These are phyloP conservation scores for Gymnoscopelus braueri DNA, from an alignment of 2,797 vertebrate genomes.

Conservation along the genomic window DNA sequence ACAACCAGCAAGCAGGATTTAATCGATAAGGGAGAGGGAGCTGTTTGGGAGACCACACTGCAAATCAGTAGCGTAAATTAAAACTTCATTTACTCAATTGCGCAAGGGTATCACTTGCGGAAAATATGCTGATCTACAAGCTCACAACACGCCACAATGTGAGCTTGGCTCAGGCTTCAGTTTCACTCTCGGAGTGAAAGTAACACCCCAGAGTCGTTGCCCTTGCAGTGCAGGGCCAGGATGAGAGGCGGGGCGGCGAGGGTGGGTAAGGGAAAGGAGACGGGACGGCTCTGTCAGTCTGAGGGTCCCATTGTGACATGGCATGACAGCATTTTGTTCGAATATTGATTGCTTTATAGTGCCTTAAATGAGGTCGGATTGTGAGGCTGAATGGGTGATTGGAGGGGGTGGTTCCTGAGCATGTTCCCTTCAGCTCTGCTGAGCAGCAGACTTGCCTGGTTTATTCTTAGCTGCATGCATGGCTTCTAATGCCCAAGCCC, in stretches of 20 bases:
- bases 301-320: constrained; percentile 45
- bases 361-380: constrained; percentile 56
- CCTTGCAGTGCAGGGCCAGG: neutral
- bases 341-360: constrained; percentile 73
- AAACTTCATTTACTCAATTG: too few species aligned
- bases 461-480: constrained; percentile 57
- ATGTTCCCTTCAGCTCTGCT: constrained; percentile 28
- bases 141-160: too few species aligned
- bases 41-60: neutral
- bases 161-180: too few species aligned
- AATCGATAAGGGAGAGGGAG: neutral
- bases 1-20: constrained; percentile 5
- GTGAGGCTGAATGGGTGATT: constrained; percentile 43
- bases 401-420: constrained; percentile 29
- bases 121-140: too few species aligned
- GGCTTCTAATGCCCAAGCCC: constrained; percentile 30
- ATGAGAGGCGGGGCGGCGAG: constrained; percentile 8
- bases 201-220: too few species aligned
- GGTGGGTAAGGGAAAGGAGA: constrained; percentile 4
- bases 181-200: too few species aligned
- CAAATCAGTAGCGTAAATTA: too few species aligned
- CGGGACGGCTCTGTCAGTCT: constrained; percentile 29
- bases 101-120: too few species aligned
- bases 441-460: constrained; percentile 29
- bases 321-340: constrained; percentile 47